Evolutionary conservation across 2,113 vertebrate genomes (phyloP), one percentile per base, ranked within the genome.

Genomic region (Oceanites oceanicus): DNA sequence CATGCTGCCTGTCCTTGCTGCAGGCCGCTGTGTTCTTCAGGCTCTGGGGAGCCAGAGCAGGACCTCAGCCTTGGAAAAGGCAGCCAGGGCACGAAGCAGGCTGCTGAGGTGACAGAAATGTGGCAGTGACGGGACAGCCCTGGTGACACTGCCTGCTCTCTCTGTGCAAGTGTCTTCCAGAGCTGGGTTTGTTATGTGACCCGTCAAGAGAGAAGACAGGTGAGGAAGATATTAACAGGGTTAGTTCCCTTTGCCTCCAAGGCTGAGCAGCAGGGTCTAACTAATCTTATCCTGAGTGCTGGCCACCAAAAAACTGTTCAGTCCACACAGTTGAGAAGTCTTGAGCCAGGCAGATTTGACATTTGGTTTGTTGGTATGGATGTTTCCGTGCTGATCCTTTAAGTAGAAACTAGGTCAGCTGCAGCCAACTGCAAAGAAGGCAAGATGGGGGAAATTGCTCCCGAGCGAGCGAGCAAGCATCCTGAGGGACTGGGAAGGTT

Each of bases 401-500:
- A 38, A 72, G 73, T 29, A 79, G 49, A 76, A 68, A 55, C 13
- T 47, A 50, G 45, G 53, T 72, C 49, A 76, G 18, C 26, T 90
- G 45, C 40, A 90, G 26, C 42, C 49, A 47, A 11, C 52, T 65
- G 49, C 71, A 68, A 92, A 61, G 66, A 36, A 72, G 36, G 27
- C 11, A 36, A 52, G 36, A 32, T 14, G 23, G 10, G 15, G 6
- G 25, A 74, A 52, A 44, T 65, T n/a, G 22, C 15, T 72, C 21
- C 49, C 0, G 2, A 53, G 34, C 4, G 2, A 59, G 36, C 1
- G 5, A 38, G 44, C 44, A 15, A 38, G 30, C 6, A 1, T 88
- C 23, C n/a, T 45, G 34, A 55, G 7, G 71, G 23, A 56, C 30
- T 3, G 4, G 49, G 27, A 10, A 58, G 34, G 26, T 71, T 67